Percentiles rank a stretch among this genome's conserved stretches.
Evolutionary conservation across 2,888 invertebrate genomes (phyloP).

Genomic region (Celastrina argiolus): DNA sequence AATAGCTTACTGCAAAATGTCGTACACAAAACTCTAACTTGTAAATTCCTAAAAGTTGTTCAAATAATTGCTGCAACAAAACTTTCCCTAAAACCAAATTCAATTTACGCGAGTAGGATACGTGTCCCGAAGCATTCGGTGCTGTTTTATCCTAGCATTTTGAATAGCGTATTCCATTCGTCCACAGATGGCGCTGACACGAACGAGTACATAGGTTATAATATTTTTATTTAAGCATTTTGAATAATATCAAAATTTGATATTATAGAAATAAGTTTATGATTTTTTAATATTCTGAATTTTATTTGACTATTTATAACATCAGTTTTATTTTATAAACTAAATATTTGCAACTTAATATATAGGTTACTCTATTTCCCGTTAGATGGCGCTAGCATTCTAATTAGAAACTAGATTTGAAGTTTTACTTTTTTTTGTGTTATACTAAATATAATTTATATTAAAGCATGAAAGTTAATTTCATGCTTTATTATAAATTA

Average conservation of each 20-base stretch:
- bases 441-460: no score
- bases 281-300: no score
- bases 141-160: not conserved
- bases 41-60: not conserved
- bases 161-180: not conserved
- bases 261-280: no score
- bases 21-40: no score
- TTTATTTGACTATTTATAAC: not conserved
- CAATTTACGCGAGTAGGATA: not conserved
- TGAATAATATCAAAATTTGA: no score
- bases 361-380: not conserved
- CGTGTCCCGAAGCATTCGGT: conserved; percentile 9
- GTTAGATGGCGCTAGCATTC: conserved; percentile 28
- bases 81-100: not conserved
- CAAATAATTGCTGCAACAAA: not conserved
- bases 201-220: not conserved
- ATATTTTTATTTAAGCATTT: not conserved
- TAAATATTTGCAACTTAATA: not conserved
- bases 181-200: not conserved
- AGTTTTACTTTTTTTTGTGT: no score
- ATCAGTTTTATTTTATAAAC: not conserved
- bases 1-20: no score
- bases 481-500: no score
- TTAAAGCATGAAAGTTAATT: no score
- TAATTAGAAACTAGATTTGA: conserved; percentile 22